Conservation (phyloP, 2,113 vertebrate genomes). For the Seriola dumerili region DNA sequence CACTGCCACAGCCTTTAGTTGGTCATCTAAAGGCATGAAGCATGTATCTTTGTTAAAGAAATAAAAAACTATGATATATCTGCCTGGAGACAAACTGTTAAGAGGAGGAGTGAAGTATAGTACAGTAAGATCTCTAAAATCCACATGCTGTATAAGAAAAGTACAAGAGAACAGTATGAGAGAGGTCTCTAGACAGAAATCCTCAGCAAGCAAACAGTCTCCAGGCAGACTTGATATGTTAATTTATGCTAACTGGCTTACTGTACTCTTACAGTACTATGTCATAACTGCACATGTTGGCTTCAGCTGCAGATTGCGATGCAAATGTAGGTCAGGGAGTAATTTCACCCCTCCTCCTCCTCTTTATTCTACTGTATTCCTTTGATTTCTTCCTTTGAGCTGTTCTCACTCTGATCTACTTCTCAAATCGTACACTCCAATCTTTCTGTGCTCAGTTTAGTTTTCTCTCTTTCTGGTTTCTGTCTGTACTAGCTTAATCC, state of each 20-base stretch:
- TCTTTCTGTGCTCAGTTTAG: conserved; percentile 21
- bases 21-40: not conserved
- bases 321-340: conserved; percentile 58
- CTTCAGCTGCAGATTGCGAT: conserved; percentile 37
- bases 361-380: conserved; percentile 40
- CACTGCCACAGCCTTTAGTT: not conserved
- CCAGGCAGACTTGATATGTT: conserved; percentile 50
- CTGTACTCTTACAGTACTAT: conserved; percentile 26
- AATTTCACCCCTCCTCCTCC: not conserved
- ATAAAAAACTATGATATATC: not conserved
- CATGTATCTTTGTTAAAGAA: not conserved
- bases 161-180: not conserved
- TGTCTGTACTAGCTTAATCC: conserved; percentile 24
- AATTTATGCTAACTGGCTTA: conserved; percentile 50
- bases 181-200: conserved; percentile 33
- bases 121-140: not conserved
- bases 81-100: conserved; percentile 12
- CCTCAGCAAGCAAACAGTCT: conserved; percentile 11
- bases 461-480: conserved; percentile 21
- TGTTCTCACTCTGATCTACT: conserved; percentile 40
- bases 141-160: not conserved
- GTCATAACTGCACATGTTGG: conserved; percentile 39
- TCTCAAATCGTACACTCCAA: conserved; percentile 8
- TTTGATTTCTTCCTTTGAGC: conserved; percentile 42
- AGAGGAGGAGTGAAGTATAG: not conserved